Evolutionary conservation across 1,140 invertebrate species (phyloP).

Genomic region (Euura saliciscinereae): DNA sequence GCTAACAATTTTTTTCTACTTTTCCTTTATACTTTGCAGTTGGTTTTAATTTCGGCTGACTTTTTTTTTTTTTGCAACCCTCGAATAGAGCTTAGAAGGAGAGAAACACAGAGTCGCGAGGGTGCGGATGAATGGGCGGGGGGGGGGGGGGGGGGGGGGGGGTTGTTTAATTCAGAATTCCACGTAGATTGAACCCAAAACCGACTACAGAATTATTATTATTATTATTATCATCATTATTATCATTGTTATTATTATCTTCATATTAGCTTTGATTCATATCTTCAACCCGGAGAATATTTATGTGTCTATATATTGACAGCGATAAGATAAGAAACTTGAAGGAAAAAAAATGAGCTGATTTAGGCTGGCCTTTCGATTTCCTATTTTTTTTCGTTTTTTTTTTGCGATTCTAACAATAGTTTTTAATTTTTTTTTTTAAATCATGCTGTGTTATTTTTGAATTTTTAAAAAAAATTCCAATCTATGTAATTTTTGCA

Average conservation of each 20-base stretch:
- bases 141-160: not conserved
- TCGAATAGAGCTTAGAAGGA: not conserved
- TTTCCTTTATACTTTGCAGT: not conserved
- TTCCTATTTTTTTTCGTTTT: not conserved
- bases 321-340: too few species aligned
- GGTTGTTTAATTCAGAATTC: not conserved
- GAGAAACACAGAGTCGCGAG: not conserved
- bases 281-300: too few species aligned
- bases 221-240: too few species aligned
- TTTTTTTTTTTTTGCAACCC: not conserved
- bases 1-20: not conserved
- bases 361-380: not conserved
- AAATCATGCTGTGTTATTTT: too few species aligned
- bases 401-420: not conserved
- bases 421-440: not conserved
- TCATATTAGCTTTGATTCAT: too few species aligned
- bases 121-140: not conserved
- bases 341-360: not conserved
- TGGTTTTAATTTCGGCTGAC: not conserved
- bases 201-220: not conserved
- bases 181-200: not conserved
- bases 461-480: too few species aligned
- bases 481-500: too few species aligned
- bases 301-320: not conserved
- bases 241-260: too few species aligned